phyloP scores from a whole-genome alignment of 1,140 invertebrate genomes.

The Pachypsylla venusta region DNA sequence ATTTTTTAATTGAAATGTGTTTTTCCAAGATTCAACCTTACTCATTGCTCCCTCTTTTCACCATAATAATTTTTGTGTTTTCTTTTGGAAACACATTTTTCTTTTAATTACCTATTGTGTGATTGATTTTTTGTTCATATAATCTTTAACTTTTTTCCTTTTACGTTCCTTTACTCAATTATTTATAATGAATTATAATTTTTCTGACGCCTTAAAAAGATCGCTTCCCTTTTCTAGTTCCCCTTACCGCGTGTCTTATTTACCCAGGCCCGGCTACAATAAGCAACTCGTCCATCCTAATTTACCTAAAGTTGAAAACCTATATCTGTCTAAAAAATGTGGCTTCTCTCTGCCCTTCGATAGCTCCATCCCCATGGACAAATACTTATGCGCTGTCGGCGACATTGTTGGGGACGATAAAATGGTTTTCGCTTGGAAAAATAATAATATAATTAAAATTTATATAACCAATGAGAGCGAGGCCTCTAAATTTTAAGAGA shows the following conservation, averaged over 20 bases:
- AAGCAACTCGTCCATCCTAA: neutral
- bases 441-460: too few species aligned
- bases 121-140: neutral
- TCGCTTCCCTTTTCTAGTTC: neutral
- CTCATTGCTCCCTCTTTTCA: neutral
- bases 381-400: too few species aligned
- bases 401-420: too few species aligned
- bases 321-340: neutral
- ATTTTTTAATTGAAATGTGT: neutral
- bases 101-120: neutral
- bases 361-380: too few species aligned
- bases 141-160: neutral
- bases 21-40: neutral
- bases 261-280: neutral
- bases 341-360: neutral
- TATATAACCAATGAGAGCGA: too few species aligned
- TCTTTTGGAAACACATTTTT: neutral
- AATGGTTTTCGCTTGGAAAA: too few species aligned
- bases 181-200: neutral
- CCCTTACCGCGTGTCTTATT: neutral
- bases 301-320: neutral
- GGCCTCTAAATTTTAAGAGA: too few species aligned
- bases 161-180: neutral
- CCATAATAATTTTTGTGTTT: neutral
- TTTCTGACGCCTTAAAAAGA: too few species aligned